Percentiles rank a stretch among this genome's conserved stretches.
These are phyloP conservation scores for Volucella inanis DNA, from an alignment of 2,888 invertebrate species.

Conservation along the genomic window DNA sequence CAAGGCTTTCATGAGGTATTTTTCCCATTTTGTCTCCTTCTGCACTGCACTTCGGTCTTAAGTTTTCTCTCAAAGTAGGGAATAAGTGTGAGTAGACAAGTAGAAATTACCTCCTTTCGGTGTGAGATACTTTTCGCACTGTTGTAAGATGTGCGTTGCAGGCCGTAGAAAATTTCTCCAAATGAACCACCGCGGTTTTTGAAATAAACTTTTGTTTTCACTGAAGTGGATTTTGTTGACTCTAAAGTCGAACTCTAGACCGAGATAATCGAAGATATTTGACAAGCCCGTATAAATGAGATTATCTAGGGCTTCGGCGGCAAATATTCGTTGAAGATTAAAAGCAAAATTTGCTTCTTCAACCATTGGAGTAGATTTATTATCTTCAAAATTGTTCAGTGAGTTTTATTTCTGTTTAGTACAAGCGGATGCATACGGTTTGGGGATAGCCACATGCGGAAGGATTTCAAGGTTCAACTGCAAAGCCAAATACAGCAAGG, in stretches of 20 bases:
- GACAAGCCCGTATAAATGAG: slow-evolving; percentile 93
- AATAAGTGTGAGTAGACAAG: slow-evolving; percentile 86
- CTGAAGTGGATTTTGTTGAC: slow-evolving; percentile 76
- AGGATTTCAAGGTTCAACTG: too few relatives aligned
- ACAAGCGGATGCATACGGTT: too few relatives aligned
- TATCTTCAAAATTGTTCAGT: neutral
- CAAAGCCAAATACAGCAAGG: too few relatives aligned
- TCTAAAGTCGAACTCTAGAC: slow-evolving; percentile 80
- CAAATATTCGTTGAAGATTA: slow-evolving; percentile 94
- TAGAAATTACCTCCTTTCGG: slow-evolving; percentile 85
- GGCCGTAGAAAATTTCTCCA: slow-evolving; percentile 82
- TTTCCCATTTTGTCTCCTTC: slow-evolving; percentile 82
- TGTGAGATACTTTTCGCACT: slow-evolving; percentile 80
- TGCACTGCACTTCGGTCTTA: slow-evolving; percentile 85
- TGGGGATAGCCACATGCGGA: too few relatives aligned
- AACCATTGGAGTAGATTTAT: slow-evolving; percentile 86
- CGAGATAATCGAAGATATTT: slow-evolving; percentile 87
- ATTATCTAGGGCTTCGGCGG: slow-evolving; percentile 92
- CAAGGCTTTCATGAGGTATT: slow-evolving; percentile 77
- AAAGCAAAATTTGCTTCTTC: slow-evolving; percentile 92
- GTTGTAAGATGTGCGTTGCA: slow-evolving; percentile 78
- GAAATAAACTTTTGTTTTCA: slow-evolving; percentile 80
- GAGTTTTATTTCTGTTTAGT: neutral
- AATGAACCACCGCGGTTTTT: slow-evolving; percentile 80
- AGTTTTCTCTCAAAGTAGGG: slow-evolving; percentile 89